Base-by-base conservation (phyloP, 2,113 vertebrate species). In the Cynopterus brachyotis region DNA sequence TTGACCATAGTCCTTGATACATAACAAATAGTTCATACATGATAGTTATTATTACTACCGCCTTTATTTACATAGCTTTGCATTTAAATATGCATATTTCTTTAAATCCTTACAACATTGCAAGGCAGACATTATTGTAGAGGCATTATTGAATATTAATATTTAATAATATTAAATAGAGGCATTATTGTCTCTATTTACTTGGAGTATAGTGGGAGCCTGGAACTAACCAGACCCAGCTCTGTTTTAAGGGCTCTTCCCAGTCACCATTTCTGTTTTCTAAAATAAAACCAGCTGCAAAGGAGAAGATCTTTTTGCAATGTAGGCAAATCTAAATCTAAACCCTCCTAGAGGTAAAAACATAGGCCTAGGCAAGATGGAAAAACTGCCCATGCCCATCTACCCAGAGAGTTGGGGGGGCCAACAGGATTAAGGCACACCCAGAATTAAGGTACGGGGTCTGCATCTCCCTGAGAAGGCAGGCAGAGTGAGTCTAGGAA, bases 311-410 rank as follows among this genome's bases (percentile, higher is more conserved):
- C 40, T 66, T 75, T 80, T 42, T 55, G 62, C 64, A 91, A 91
- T 57, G 28, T 26, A 72, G 55, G 35, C 26, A 64, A 64, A 76
- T 88, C 53, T 64, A 64, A 64, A 76, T 88, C 53, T 64, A 64
- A 81, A 94, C 66, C 73, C 35, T 28, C 26, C 67, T 57, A 42
- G 83, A 96, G n/a, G 40, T 30, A 32, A 80, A 70, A 89, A 40
- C 50, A 32, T 55, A 84, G 88, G 37, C 4, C 12, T 24, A 47
- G 75, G 81, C 5, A 24, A 82, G 53, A 64, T 37, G 42, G 80
- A 64, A 64, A 62, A 83, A 28, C 30, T 82, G 45, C 26, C 64
- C 22, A 24, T 7, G 4, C 9, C 5, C 5, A 15, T 10, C 16
- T n/a, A 37, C 15, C 16, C 66, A 75, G 35, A 45, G 35, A 84